Evolutionary conservation across 2,888 invertebrate species (phyloP).

Genomic region (Anodontia alba): DNA sequence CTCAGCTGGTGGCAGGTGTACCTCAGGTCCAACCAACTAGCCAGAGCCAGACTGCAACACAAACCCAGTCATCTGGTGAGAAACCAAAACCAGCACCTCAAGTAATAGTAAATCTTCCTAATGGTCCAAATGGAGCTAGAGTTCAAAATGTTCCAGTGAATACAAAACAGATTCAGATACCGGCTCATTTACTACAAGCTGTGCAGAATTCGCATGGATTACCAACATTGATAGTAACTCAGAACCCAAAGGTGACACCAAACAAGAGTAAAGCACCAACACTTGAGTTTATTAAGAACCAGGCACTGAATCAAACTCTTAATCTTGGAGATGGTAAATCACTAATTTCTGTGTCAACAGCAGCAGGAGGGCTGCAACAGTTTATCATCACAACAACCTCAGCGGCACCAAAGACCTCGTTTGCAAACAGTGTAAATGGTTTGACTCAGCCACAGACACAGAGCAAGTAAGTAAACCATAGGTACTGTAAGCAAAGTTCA

Average conservation of each 20-base stretch:
- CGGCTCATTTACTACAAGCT: constrained; percentile 67
- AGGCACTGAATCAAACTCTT: constrained; percentile 64
- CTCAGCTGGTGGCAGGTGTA: constrained; percentile 28
- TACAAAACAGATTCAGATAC: constrained; percentile 71
- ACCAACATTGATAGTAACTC: constrained; percentile 67
- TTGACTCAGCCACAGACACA: constrained; percentile 28
- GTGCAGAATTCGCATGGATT: constrained; percentile 64
- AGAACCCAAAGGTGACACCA: constrained; percentile 44
- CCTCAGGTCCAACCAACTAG: not conserved
- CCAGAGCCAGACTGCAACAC: constrained; percentile 10
- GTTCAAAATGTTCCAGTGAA: constrained; percentile 46
- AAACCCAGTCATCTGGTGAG: constrained; percentile 2
- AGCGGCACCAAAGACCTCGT: constrained; percentile 26
- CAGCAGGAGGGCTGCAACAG: constrained; percentile 52
- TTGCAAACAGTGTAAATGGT: constrained; percentile 39
- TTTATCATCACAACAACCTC: constrained; percentile 54
- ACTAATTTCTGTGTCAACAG: constrained; percentile 49
- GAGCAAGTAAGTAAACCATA: not conserved
- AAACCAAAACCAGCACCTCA: constrained; percentile 40
- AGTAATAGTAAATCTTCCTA: constrained; percentile 49
- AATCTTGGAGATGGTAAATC: constrained; percentile 57
- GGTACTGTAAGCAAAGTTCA: no score
- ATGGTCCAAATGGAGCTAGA: constrained; percentile 50
- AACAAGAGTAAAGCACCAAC: constrained; percentile 58
- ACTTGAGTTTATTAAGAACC: constrained; percentile 62